A percentile compares a stretch with the other conserved stretches of the same genome.
phyloP scores from a whole-genome alignment of 2,888 invertebrate species.

The Malacosoma neustria region DNA sequence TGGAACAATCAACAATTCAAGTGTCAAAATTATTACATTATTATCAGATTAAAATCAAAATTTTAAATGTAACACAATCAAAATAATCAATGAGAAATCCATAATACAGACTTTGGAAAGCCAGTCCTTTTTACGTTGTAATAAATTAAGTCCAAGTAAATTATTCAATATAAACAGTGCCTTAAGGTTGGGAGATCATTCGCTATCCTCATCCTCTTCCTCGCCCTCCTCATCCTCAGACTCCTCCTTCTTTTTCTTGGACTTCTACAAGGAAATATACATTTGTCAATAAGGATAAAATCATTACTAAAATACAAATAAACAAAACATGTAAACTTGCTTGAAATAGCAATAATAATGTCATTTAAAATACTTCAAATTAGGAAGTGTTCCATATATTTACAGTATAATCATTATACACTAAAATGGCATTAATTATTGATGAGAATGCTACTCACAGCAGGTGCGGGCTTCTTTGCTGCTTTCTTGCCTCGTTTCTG shows the following conservation, averaged over 20 bases:
- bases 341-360: too few species aligned
- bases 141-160: constrained; percentile 75
- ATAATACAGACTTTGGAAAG: constrained; percentile 67
- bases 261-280: constrained; percentile 34
- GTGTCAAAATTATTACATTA: constrained; percentile 34
- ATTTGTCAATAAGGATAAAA: constrained; percentile 5
- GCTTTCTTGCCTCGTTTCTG: constrained; percentile 75
- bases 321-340: background rate
- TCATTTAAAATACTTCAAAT: too few species aligned
- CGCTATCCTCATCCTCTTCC: constrained; percentile 79
- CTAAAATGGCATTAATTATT: too few species aligned
- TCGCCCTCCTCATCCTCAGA: constrained; percentile 78
- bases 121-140: constrained; percentile 69
- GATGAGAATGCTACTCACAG: constrained; percentile 35
- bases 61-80: constrained; percentile 17
- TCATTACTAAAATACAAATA: constrained; percentile 2
- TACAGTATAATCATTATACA: too few species aligned
- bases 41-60: constrained; percentile 25
- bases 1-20: constrained; percentile 50
- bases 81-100: constrained; percentile 20
- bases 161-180: constrained; percentile 72
- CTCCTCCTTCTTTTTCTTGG: constrained; percentile 78
- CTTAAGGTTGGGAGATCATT: constrained; percentile 71
- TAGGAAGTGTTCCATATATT: too few species aligned
- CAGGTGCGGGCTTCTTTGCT: constrained; percentile 54